phyloP scores from a whole-genome alignment of 1,140 invertebrate species.

The Neodiprion lecontei region DNA sequence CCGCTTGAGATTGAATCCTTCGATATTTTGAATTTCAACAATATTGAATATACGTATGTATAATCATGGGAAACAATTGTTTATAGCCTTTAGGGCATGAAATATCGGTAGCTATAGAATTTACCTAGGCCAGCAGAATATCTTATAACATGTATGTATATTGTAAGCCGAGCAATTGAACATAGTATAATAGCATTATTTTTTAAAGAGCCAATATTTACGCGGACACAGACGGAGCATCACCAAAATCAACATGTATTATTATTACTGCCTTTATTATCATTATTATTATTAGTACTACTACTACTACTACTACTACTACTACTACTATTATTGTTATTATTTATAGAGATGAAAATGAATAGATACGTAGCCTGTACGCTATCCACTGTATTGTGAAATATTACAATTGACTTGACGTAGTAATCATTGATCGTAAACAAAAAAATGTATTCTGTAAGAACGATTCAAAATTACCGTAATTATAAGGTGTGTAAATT shows the following conservation, averaged over 20 bases:
- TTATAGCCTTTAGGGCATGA: neutral
- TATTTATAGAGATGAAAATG: too few relatives aligned
- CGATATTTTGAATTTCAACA: too few relatives aligned
- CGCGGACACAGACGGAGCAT: too few relatives aligned
- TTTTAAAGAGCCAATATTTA: neutral
- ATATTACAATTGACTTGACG: neutral
- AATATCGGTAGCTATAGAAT: neutral
- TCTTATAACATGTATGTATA: conserved; percentile 1
- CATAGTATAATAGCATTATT: neutral
- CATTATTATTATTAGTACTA: neutral
- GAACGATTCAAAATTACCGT: neutral
- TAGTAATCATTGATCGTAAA: neutral
- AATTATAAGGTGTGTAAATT: conserved; percentile 4
- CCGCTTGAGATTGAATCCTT: too few relatives aligned
- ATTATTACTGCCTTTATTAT: neutral
- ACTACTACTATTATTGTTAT: neutral
- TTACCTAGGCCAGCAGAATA: neutral
- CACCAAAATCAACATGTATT: neutral
- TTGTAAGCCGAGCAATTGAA: neutral
- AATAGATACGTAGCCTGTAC: neutral
- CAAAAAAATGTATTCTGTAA: neutral
- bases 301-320: neutral
- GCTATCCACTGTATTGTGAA: too few relatives aligned
- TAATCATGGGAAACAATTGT: neutral
- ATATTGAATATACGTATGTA: neutral